These are phyloP conservation scores for Disparrhopalites patrizii DNA, from an alignment of 2,888 invertebrate species.

Conservation along the genomic window DNA sequence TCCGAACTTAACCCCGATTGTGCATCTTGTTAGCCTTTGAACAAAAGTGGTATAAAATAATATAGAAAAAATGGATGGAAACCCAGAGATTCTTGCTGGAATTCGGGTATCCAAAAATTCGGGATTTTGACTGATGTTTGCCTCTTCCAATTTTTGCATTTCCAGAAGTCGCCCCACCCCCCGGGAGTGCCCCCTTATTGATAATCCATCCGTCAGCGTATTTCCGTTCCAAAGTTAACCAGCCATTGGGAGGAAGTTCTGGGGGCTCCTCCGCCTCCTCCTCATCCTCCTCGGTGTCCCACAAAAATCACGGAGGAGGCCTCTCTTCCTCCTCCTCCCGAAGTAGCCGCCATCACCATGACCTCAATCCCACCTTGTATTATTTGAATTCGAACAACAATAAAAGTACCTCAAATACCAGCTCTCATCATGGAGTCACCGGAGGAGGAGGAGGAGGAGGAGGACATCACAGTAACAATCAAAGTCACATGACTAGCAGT, in stretches of 20 bases:
- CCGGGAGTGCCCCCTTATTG: constrained; percentile 68
- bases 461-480: constrained; percentile 23
- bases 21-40: too few relatives aligned
- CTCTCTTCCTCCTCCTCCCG: background rate
- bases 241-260: constrained; percentile 51
- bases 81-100: too few relatives aligned
- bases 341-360: constrained; percentile 13
- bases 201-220: constrained; percentile 89
- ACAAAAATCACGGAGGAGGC: constrained; percentile 12
- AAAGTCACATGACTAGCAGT: constrained; percentile 13
- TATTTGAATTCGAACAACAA: constrained; percentile 15
- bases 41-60: too few relatives aligned
- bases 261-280: constrained; percentile 1
- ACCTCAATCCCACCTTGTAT: constrained; percentile 18
- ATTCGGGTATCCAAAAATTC: too few relatives aligned
- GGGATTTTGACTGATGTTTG: too few relatives aligned
- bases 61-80: too few relatives aligned
- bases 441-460: too few relatives aligned
- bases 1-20: too few relatives aligned
- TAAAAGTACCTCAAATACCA: constrained; percentile 1
- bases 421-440: too few relatives aligned
- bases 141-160: too few relatives aligned
- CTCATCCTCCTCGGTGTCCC: constrained; percentile 13
- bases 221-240: constrained; percentile 72
- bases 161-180: constrained; percentile 23